Evolutionary conservation across 2,888 invertebrate species (phyloP), one percentile per base, ranked within the genome.

Genomic region (Sericinus montela): DNA sequence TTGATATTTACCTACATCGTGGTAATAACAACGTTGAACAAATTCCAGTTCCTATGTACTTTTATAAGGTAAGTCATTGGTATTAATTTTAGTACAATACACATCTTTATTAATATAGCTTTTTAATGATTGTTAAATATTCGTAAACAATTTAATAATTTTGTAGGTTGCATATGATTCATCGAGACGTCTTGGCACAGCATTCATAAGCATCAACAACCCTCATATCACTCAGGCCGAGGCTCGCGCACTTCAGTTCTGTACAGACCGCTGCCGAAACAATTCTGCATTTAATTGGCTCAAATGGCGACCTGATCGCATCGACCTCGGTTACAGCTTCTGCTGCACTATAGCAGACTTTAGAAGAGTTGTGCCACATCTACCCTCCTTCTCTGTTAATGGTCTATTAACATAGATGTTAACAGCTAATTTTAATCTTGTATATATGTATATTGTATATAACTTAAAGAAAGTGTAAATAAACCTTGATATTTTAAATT

Each of bases 121-220:
- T n/a, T n/a, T n/a, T n/a, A n/a, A n/a, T n/a, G n/a, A n/a, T n/a
- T n/a, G n/a, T n/a, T n/a, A n/a, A n/a, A n/a, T n/a, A n/a, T n/a
- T n/a, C n/a, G n/a, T n/a, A n/a, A 25, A 2, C 1, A 25, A 5
- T 25, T 25, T 25, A 5, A 8, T 8, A 7, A 7, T 6, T 48
- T 43, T 47, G 11, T 39, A 92, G 85, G 89, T 92, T 3, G 83
- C 90, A 0, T 90, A 91, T 60, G 91, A 93, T 47, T 75, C 86
- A 0, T 60, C 60, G 0, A 76, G 69, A 0, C 75, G 83, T 7
- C 67, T 83, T 1, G 93, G 91, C 0, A 84, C 91, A 0, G 93
- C 90, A 1, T 90, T 93, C 59, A 65, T 93, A 5, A 89, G 91
- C 37, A 86, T 92, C 46, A 93, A 93, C 75, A 92, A 93, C 65